Evolutionary conservation across 2,888 invertebrate species (phyloP), one percentile per base, ranked within the genome.

Genomic region (Andricus quercusramuli): DNA sequence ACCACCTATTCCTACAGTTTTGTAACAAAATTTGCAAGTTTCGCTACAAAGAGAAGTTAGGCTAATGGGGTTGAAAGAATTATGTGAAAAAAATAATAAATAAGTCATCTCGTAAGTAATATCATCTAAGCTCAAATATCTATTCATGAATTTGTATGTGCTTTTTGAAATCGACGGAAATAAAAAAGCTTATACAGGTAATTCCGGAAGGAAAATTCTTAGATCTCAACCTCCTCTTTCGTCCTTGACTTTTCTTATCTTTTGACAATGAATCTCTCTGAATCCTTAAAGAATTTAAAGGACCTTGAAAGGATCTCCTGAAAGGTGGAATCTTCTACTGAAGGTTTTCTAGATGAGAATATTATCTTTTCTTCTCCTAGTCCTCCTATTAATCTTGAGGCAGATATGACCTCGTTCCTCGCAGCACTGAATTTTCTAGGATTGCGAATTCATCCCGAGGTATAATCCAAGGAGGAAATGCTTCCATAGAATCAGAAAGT

Each of bases 291-390:
- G 56, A 74, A 56, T 74, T 74, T 74, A 74, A 56, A 74, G 15
- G 74, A 74, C 74, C 74, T 74, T 74, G 74, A 56, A 74, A 51
- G 51, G 51, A 74, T 32, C 32, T 74, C 3, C 13, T 51, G 20
- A 74, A 56, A 74, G 74, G 56, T 56, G 32, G 32, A 74, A 74
- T 74, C 74, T 74, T n/a, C 74, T 62, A 15, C 62, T 74, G 51
- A n/a, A 56, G 32, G 32, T 56, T 56, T 56, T 29, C 74, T n/a
- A 56, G 74, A 74, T 74, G 74, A 74, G 56, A 74, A 56, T 74
- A 56, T 74, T 74, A 74, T 22, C 74, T 74, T 74, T 74, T 56
- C 56, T 74, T 56, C 56, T 56, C 15, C 62, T 29, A 25, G 62
- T 62, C 25, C 62, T 68, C 32, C 56, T 51, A 74, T 74, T 74